These are phyloP conservation scores for Emesis russula DNA, from an alignment of 2,888 invertebrate genomes.

Conservation along the genomic window DNA sequence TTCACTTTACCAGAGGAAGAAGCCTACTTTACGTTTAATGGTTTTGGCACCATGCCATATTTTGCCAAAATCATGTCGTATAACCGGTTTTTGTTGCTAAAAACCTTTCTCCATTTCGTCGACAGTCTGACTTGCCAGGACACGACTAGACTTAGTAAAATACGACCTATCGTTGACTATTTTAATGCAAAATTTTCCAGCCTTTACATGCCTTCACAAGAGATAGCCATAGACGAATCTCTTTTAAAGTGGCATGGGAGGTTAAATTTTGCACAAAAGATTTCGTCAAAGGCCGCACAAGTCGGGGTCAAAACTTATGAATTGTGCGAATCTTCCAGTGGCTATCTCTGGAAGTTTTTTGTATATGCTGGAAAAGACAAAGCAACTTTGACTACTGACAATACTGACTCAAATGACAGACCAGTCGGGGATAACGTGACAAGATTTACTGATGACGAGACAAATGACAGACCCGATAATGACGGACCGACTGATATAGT, in stretches of 20 bases:
- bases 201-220: conserved; percentile 79
- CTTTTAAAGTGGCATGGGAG: conserved; percentile 86
- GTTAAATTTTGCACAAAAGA: conserved; percentile 82
- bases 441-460: neutral
- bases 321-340: conserved; percentile 82
- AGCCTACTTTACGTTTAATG: conserved; percentile 80
- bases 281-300: conserved; percentile 74
- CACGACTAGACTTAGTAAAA: conserved; percentile 75
- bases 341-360: conserved; percentile 84
- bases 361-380: conserved; percentile 77
- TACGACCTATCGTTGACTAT: conserved; percentile 76
- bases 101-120: conserved; percentile 78
- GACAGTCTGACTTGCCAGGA: conserved; percentile 63
- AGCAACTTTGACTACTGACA: no score
- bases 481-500: neutral
- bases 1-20: conserved; percentile 81
- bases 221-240: conserved; percentile 87
- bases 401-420: neutral
- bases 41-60: conserved; percentile 80
- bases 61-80: conserved; percentile 83
- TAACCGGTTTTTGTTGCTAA: conserved; percentile 79
- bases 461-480: conserved; percentile 9
- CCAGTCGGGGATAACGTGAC: neutral
- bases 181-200: conserved; percentile 82
- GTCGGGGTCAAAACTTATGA: conserved; percentile 83